Evolutionary conservation across 2,113 vertebrate species (phyloP), one percentile per base, ranked within the genome.

Genomic region (Mustela nigripes): DNA sequence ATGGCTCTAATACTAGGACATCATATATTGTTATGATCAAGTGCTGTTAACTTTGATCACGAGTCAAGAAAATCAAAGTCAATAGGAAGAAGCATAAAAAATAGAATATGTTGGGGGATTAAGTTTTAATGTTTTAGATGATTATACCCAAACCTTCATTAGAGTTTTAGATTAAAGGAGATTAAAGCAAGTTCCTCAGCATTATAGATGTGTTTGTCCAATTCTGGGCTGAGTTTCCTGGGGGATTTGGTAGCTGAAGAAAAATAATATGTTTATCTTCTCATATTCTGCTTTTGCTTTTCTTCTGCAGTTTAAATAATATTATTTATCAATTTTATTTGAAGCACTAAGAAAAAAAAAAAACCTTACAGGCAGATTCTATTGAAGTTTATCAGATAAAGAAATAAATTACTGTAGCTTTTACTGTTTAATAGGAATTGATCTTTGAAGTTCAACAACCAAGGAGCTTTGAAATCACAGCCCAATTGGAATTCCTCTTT

Each of bases 371-470:
- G 85, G 53, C 42, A 96, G 48, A 85, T 89, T 95, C 12, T 95
- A 85, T 73, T 91, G 88, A 95, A 86, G 65, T 85, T 89, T 93
- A 76, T 94, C 45, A 45, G 69, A 90, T 95, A 45, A 97, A 90
- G 67, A 92, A 97, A 90, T 94, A 94, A 76, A 95, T 88, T 95
- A 36, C n/a, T 48, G 11, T 53, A 28, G 7, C 69, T 97, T 3
- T 95, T 88, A 97, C 88, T 91, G 21, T 50, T 87, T 94, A 67
- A 50, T 42, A 96, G 11, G 24, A 81, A 74, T 90, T 89, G 15
- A 83, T 95, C 39, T 89, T 87, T 63, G 65, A 93, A 58, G 26
- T 85, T 95, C 11, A 85, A 62, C 71, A 82, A 19, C 16, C n/a
- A 69, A 73, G 9, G 8, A 86, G 79, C 11, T 67, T 5, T 91